A percentile compares a stretch with the other conserved stretches of the same genome.
Conservation (phyloP, 2,113 vertebrate genomes). For the Hippocampus zosterae region DNA sequence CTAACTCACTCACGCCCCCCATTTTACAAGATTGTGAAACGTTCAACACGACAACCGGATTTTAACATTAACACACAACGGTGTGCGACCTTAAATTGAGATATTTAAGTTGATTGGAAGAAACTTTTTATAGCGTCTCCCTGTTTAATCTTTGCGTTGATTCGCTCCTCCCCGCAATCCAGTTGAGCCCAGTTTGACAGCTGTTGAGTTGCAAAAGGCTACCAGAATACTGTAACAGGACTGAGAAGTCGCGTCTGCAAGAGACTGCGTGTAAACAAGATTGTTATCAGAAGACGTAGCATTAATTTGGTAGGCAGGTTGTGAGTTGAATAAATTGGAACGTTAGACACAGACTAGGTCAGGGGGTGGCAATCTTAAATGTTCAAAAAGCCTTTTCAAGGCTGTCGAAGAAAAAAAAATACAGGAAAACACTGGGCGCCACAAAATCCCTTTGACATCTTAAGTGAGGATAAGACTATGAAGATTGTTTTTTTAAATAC, state of each 20-base stretch:
- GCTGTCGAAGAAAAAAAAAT: too few relatives aligned
- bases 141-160: not conserved
- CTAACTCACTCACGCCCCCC: constrained; percentile 11
- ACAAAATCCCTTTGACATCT: too few relatives aligned
- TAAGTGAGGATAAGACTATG: too few relatives aligned
- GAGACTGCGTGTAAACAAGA: not conserved
- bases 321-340: too few relatives aligned
- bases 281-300: not conserved
- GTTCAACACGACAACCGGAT: not conserved
- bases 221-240: not conserved
- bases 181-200: constrained; percentile 45
- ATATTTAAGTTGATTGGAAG: too few relatives aligned
- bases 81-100: not conserved
- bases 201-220: constrained; percentile 21
- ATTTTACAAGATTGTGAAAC: not conserved
- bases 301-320: not conserved
- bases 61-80: not conserved
- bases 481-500: too few relatives aligned
- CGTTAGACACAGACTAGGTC: too few relatives aligned
- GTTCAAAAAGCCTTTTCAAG: too few relatives aligned
- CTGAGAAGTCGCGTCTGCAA: constrained; percentile 2
- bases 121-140: constrained; percentile 20
- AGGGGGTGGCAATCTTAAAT: too few relatives aligned
- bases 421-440: too few relatives aligned
- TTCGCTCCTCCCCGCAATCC: constrained; percentile 1